A percentile compares a stretch with the other conserved stretches of the same genome.
Conservation (phyloP, 2,113 vertebrate species). For the Coreoperca whiteheadi region DNA sequence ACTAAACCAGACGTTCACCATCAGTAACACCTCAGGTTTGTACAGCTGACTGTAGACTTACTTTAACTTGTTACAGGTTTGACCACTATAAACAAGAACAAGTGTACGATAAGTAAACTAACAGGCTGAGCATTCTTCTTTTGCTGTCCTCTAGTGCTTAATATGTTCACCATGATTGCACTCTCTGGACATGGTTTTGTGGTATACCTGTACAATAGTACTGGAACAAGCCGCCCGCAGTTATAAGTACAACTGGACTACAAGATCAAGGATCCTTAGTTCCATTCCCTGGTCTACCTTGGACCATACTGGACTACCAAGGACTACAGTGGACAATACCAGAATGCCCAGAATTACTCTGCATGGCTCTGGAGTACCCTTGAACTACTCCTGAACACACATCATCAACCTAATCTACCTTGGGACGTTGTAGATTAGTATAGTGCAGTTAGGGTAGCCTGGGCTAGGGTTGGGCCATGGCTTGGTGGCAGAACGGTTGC, state of each 20-base stretch:
- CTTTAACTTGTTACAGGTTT: neutral
- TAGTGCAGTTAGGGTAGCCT: no score
- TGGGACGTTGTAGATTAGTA: neutral
- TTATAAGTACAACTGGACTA: no score
- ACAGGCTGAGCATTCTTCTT: neutral
- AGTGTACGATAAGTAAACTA: neutral
- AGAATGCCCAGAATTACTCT: neutral
- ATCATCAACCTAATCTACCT: neutral
- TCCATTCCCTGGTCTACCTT: neutral
- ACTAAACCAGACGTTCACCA: constrained; percentile 49
- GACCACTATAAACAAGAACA: neutral
- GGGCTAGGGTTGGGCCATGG: no score
- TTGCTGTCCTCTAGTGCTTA: neutral
- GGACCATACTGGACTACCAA: neutral
- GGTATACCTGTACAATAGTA: neutral
- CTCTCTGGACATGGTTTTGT: neutral
- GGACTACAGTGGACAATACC: neutral
- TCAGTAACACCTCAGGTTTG: constrained; percentile 65
- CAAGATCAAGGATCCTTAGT: no score
- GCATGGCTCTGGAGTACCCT: neutral
- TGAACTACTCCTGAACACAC: neutral
- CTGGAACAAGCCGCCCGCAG: neutral
- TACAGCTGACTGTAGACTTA: neutral
- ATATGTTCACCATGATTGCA: neutral
- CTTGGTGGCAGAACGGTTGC: no score